Evolutionary conservation across 2,797 vertebrate genomes (phyloP).

Genomic region (Phoxinus dragarum): DNA sequence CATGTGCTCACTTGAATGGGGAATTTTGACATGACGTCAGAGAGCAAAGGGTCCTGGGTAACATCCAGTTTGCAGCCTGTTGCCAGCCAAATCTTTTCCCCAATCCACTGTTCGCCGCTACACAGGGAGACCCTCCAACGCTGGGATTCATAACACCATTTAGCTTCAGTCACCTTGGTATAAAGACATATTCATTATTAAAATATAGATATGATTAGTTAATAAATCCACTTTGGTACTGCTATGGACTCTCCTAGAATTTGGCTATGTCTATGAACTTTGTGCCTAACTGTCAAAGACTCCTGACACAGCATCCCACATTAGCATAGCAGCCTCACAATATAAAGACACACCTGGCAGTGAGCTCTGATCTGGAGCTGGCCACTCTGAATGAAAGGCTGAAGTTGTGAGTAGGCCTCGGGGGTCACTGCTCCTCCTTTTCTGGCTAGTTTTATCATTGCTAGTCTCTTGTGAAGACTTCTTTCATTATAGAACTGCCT

Average conservation of each 20-base stretch:
- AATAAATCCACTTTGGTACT: too few species aligned
- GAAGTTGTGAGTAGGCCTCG: constrained; percentile 79
- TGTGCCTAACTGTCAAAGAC: background rate
- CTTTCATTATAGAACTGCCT: constrained; percentile 81
- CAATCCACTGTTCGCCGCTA: constrained; percentile 71
- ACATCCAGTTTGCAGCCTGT: constrained; percentile 82
- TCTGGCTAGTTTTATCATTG: constrained; percentile 80
- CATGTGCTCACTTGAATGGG: constrained; percentile 73
- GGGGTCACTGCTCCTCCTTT: constrained; percentile 83
- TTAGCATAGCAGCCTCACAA: background rate
- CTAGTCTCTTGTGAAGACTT: constrained; percentile 77
- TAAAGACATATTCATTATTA: background rate
- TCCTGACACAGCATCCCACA: too few species aligned
- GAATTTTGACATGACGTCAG: constrained; percentile 75
- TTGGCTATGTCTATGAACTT: background rate
- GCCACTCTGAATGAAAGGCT: constrained; percentile 73
- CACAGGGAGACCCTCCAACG: constrained; percentile 74
- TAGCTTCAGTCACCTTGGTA: constrained; percentile 75
- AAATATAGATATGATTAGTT: background rate
- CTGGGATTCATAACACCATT: constrained; percentile 79
- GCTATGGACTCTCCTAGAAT: background rate
- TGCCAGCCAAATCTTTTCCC: constrained; percentile 81
- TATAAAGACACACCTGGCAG: constrained; percentile 72
- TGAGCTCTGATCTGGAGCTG: constrained; percentile 75
- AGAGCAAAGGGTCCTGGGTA: constrained; percentile 77